Evolutionary conservation across 2,888 invertebrate genomes (phyloP), one percentile per base, ranked within the genome.

Genomic region (Taenaris catops): DNA sequence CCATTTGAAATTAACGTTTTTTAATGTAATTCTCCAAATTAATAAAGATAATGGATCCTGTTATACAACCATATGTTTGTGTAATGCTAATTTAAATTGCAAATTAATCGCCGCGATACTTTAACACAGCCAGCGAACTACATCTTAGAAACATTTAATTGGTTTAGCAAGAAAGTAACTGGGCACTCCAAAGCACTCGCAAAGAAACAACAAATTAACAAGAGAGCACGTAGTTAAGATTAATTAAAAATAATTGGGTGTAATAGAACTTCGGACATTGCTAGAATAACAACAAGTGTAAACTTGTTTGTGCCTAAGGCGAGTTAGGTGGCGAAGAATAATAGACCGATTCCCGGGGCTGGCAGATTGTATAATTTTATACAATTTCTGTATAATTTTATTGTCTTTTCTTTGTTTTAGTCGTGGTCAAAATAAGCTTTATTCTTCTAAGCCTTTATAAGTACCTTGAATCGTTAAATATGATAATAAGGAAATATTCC

Each of bases 201-300:
- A 35, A 36, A 38, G 37, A 41, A 41, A 41, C 41, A 29, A 44
- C 39, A 37, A 44, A 41, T 42, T 44, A 44, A 41, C 46, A 39
- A 18, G 39, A 41, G 42, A 36, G 29, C 35, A 40, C 35, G 53
- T 67, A 61, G 72, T 76, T 73, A 68, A 57, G 58, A 60, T 56
- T 70, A 70, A 75, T 76, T 64, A 67, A 69, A 61, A 65, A 54
- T 66, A 67, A 76, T 72, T 72, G 67, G 45, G 40, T 50, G 49
- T 57, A 68, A 68, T 63, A 56, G 58, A 59, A 59, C 48, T 46
- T 52, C 10, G 53, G 53, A 49, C 46, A 48, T 42, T 44, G 37
- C 38, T 49, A 48, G 47, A 42, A 40, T 40, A 40, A 34, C 20
- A 34, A 36, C 26, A 27, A 40, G 24, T 27, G 26, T 34, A 36